Conservation (phyloP, 2,888 invertebrate species). For the Pachydiplax longipennis region DNA sequence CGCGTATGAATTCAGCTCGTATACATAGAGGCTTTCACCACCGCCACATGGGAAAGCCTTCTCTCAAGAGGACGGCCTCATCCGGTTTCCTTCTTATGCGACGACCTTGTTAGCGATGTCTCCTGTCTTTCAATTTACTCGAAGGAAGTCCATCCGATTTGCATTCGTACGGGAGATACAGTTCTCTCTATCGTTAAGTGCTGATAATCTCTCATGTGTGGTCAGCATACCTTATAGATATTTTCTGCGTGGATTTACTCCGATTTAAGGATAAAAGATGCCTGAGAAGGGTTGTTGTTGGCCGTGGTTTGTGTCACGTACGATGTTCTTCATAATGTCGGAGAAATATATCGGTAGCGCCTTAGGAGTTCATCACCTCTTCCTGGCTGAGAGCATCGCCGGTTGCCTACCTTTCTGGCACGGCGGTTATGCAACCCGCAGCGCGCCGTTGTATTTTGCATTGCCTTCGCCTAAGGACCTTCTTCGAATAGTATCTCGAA, state of each 20-base stretch:
- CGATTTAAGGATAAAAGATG: too few relatives aligned
- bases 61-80: neutral
- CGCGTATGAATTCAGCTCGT: too few relatives aligned
- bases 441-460: constrained; percentile 7
- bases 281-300: too few relatives aligned
- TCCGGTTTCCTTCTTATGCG: neutral
- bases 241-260: neutral
- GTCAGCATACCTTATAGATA: neutral
- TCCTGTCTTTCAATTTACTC: neutral
- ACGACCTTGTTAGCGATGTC: neutral
- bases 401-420: constrained; percentile 6
- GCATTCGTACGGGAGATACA: neutral
- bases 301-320: too few relatives aligned
- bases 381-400: neutral
- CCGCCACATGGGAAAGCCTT: neutral
- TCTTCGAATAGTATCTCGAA: neutral
- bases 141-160: neutral
- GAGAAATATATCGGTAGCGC: constrained; percentile 5
- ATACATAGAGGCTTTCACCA: neutral
- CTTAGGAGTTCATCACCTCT: constrained; percentile 30
- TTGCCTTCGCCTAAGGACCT: constrained; percentile 37
- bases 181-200: neutral
- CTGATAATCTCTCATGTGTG: too few relatives aligned
- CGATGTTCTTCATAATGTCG: neutral
- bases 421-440: neutral